phyloP scores from a whole-genome alignment of 2,113 vertebrate species.

The Eurystomus gularis region DNA sequence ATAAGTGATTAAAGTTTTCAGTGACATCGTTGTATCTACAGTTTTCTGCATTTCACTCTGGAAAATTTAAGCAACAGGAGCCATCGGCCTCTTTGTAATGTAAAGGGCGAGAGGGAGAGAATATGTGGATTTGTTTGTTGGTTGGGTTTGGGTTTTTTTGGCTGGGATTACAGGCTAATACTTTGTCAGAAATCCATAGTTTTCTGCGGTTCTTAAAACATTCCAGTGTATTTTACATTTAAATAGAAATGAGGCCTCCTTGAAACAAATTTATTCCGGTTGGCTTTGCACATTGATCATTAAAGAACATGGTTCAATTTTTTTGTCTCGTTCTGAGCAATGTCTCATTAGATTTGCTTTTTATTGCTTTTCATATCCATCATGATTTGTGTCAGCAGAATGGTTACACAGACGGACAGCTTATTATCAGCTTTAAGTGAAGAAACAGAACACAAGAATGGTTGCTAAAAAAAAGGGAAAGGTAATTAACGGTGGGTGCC shows the following conservation, averaged over 20 bases:
- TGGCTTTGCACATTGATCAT: conserved; percentile 37
- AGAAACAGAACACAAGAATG: conserved; percentile 14
- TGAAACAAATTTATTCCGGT: conserved; percentile 30
- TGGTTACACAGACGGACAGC: conserved; percentile 41
- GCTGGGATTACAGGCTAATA: background rate
- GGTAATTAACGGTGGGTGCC: conserved; percentile 40
- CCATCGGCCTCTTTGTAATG: background rate
- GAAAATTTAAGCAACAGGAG: background rate
- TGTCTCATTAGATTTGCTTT: conserved; percentile 56
- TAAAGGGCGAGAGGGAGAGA: no score
- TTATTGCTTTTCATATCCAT: conserved; percentile 61
- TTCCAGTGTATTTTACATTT: conserved; percentile 29
- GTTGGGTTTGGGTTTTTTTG: background rate
- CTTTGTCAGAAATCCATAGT: background rate
- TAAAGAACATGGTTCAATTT: conserved; percentile 15
- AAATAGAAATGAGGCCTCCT: conserved; percentile 31
- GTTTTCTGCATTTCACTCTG: background rate
- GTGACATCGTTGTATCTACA: background rate
- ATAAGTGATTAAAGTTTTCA: background rate
- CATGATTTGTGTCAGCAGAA: conserved; percentile 53
- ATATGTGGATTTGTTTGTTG: background rate
- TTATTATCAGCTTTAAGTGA: conserved; percentile 51
- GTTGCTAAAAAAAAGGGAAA: conserved; percentile 10
- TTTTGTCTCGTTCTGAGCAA: conserved; percentile 28
- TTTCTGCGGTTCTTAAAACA: background rate